A percentile compares a stretch with the other conserved stretches of the same genome.
phyloP scores from a whole-genome alignment of 2,113 vertebrate species.

The Perognathus longimembris region DNA sequence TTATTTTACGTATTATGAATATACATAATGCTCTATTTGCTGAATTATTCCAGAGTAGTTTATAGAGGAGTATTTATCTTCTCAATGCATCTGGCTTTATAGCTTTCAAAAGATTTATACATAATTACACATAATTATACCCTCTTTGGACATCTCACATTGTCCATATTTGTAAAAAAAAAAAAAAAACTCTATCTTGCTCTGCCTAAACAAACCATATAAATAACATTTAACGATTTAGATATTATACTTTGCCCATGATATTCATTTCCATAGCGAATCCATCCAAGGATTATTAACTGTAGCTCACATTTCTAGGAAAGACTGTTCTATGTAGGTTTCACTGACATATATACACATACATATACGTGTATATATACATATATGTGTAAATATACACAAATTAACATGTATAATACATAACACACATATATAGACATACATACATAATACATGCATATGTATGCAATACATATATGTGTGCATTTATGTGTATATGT shows the following conservation, averaged over 20 bases:
- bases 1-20: not conserved
- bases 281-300: not conserved
- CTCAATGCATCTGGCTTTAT: not conserved
- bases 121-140: not conserved
- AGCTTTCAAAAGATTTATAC: not conserved
- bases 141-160: not conserved
- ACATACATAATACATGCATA: too few species aligned
- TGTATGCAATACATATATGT: too few species aligned
- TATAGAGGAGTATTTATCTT: not conserved
- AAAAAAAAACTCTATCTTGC: not conserved
- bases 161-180: too few species aligned
- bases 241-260: not conserved
- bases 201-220: not conserved
- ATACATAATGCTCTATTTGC: not conserved
- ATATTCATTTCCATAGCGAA: not conserved
- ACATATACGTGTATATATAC: too few species aligned
- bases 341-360: not conserved
- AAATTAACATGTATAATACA: too few species aligned
- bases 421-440: too few species aligned
- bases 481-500: too few species aligned
- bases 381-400: too few species aligned
- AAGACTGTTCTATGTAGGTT: too few species aligned
- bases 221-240: not conserved
- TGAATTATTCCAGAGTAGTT: not conserved
- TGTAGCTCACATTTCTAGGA: not conserved